Evolutionary conservation across 2,797 vertebrate genomes (phyloP).

Genomic region (Crenuchus spilurus): DNA sequence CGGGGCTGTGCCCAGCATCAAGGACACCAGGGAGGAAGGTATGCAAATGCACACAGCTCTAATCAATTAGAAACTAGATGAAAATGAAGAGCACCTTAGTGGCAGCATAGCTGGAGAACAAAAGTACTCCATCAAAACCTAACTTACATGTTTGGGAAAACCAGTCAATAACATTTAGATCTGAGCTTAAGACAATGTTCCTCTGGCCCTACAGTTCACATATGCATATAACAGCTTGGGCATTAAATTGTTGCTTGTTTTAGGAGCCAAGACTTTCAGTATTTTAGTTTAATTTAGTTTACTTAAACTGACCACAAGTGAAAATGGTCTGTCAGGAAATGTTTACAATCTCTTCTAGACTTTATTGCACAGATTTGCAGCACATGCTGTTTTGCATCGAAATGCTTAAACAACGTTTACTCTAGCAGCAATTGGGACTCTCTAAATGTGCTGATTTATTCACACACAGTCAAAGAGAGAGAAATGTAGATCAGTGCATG

Average conservation of each 20-base stretch:
- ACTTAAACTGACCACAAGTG: constrained; percentile 13
- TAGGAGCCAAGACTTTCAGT: neutral
- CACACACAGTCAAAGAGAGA: neutral
- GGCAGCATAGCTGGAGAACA: constrained; percentile 54
- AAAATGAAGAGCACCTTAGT: constrained; percentile 55
- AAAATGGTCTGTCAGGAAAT: constrained; percentile 13
- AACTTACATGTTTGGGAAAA: constrained; percentile 7
- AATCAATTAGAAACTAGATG: constrained; percentile 59
- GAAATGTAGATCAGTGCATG: too few species aligned
- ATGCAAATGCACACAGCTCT: constrained; percentile 59
- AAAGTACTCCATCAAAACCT: constrained; percentile 28
- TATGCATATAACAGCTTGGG: neutral
- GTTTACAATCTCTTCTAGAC: constrained; percentile 17
- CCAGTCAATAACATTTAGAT: constrained; percentile 7
- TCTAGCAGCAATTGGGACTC: constrained; percentile 21
- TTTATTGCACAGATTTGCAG: constrained; percentile 34
- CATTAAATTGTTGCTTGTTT: neutral
- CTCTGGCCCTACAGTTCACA: neutral
- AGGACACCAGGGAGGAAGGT: constrained; percentile 53
- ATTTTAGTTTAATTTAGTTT: constrained; percentile 17
- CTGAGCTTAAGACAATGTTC: neutral
- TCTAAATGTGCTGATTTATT: constrained; percentile 39
- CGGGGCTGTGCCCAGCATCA: constrained; percentile 51
- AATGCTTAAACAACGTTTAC: constrained; percentile 35
- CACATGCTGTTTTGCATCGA: neutral